Percentiles rank a stretch among this genome's conserved stretches.
Conservation (phyloP, 2,113 vertebrate species). For the Cebus imitator region DNA sequence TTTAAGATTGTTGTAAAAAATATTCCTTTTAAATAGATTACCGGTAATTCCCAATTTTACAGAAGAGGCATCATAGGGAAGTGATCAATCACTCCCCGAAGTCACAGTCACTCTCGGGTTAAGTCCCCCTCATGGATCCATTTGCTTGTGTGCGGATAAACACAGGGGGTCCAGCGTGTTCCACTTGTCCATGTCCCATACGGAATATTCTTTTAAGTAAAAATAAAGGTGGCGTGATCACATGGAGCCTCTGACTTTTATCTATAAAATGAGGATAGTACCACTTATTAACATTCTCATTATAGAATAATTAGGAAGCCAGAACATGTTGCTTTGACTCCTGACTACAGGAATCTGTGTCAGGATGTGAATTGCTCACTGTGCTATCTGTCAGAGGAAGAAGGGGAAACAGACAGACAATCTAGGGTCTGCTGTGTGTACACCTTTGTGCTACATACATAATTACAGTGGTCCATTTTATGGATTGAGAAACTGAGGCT, state of each 20-base stretch:
- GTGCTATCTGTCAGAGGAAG: neutral
- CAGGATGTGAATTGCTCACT: neutral
- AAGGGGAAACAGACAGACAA: rapidly evolving
- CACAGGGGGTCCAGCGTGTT: rapidly evolving
- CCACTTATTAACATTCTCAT: neutral
- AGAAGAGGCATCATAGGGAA: neutral
- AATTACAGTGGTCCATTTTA: rapidly evolving
- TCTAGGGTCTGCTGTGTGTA: neutral
- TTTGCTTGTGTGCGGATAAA: neutral
- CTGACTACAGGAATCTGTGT: neutral
- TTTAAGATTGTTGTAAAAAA: neutral
- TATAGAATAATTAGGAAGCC: neutral
- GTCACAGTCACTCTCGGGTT: rapidly evolving
- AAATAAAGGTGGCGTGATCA: neutral
- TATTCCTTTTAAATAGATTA: neutral
- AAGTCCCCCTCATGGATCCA: rapidly evolving
- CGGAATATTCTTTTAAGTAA: neutral
- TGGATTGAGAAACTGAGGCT: neutral
- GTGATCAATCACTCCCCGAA: neutral
- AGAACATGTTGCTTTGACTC: neutral
- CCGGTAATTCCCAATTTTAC: neutral
- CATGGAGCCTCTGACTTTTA: neutral
- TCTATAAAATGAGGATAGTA: neutral
- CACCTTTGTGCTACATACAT: rapidly evolving
- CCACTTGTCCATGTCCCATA: neutral